Evolutionary conservation across 2,888 invertebrate species (phyloP).

Genomic region (Yponomeuta malinellus): DNA sequence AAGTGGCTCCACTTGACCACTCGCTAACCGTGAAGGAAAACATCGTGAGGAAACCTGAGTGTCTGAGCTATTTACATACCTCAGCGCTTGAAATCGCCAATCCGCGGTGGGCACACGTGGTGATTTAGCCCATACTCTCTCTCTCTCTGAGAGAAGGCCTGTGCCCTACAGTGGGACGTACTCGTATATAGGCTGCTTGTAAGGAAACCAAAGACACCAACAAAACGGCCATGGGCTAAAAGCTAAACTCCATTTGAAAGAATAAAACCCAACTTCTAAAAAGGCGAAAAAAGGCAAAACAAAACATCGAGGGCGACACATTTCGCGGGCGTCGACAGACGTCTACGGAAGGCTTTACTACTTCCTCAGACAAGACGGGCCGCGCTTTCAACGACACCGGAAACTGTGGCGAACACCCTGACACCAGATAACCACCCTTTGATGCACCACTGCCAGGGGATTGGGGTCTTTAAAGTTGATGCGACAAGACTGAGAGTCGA

Average conservation of each 20-base stretch:
- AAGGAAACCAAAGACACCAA: not conserved
- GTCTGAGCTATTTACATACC: too few relatives aligned
- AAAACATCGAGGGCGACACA: slow-evolving; percentile 33
- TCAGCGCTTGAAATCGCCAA: too few relatives aligned
- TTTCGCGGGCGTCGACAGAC: slow-evolving; percentile 48
- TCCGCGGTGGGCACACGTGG: too few relatives aligned
- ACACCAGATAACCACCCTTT: slow-evolving; percentile 44
- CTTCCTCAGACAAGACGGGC: slow-evolving; percentile 73
- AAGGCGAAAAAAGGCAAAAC: slow-evolving; percentile 37
- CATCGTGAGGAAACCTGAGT: too few relatives aligned
- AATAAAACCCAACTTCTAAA: slow-evolving; percentile 15
- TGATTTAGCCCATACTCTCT: too few relatives aligned
- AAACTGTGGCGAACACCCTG: slow-evolving; percentile 56
- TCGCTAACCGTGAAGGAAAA: too few relatives aligned
- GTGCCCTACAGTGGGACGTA: too few relatives aligned
- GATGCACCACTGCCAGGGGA: not conserved
- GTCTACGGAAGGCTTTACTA: slow-evolving; percentile 72
- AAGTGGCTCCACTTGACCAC: too few relatives aligned
- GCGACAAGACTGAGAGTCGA: slow-evolving; percentile 3
- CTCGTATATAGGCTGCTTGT: too few relatives aligned
- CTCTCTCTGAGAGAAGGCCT: too few relatives aligned
- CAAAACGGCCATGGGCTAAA: slow-evolving; percentile 9
- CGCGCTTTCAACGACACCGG: slow-evolving; percentile 58
- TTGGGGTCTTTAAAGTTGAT: not conserved
- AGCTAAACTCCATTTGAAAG: not conserved